phyloP scores from a whole-genome alignment of 2,888 invertebrate species.

The Amblyteles armatorius region DNA sequence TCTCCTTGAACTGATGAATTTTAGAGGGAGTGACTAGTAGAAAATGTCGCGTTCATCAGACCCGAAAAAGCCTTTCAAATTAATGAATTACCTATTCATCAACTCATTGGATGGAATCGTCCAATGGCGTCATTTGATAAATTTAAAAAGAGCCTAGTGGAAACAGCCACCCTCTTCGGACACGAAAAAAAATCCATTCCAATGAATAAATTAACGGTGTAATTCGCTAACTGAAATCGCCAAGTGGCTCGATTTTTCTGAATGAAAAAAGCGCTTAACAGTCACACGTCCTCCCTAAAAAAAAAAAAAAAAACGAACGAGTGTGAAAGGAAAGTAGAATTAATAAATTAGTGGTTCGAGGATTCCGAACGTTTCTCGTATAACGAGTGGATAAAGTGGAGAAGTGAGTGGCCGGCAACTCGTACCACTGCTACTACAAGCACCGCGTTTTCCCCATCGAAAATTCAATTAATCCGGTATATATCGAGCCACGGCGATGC shows the following conservation, averaged over 20 bases:
- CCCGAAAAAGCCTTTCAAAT: background rate
- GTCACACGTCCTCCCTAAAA: slow-evolving; percentile 15
- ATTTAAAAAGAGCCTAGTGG: background rate
- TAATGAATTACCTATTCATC: background rate
- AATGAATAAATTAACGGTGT: slow-evolving; percentile 8
- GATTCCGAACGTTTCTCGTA: slow-evolving; percentile 67
- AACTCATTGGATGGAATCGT: background rate
- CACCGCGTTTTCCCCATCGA: slow-evolving; percentile 66
- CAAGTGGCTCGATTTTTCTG: slow-evolving; percentile 1
- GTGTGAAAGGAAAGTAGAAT: slow-evolving; percentile 70
- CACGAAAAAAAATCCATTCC: background rate
- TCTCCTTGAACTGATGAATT: background rate
- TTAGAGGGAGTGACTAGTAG: background rate
- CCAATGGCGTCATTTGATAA: background rate
- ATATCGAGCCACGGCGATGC: slow-evolving; percentile 74
- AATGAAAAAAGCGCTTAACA: slow-evolving; percentile 22
- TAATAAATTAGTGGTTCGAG: slow-evolving; percentile 77
- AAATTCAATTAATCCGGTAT: slow-evolving; percentile 79
- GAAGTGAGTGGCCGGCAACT: slow-evolving; percentile 55
- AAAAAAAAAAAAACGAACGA: slow-evolving; percentile 3
- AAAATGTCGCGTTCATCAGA: background rate
- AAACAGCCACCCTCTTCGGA: background rate
- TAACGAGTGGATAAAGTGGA: slow-evolving; percentile 55
- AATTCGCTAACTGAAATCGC: slow-evolving; percentile 8
- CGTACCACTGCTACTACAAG: slow-evolving; percentile 34